Evolutionary conservation across 2,888 invertebrate species (phyloP).

Genomic region (Bimastos eiseni): DNA sequence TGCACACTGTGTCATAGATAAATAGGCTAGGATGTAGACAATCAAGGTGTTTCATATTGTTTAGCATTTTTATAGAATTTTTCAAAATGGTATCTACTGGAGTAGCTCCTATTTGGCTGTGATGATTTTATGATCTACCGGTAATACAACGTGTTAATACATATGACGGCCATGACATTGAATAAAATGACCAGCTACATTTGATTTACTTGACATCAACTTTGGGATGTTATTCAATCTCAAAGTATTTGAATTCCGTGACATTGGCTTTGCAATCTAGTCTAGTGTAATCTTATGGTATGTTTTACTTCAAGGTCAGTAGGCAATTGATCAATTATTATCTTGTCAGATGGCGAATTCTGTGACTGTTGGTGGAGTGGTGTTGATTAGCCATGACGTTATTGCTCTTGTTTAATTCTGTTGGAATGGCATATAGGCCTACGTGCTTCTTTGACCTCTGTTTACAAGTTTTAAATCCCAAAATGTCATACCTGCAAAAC

Average conservation of each 20-base stretch:
- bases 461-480: not conserved
- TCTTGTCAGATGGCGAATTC: not conserved
- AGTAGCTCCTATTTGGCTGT: constrained; percentile 4
- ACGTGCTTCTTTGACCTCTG: not conserved
- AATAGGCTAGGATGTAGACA: not conserved
- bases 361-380: not conserved
- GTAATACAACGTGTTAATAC: not conserved
- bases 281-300: not conserved
- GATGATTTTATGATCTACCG: not conserved
- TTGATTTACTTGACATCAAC: not conserved
- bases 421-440: not conserved
- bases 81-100: not conserved
- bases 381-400: not conserved
- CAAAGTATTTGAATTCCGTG: not conserved
- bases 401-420: not conserved
- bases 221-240: not conserved
- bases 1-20: not conserved
- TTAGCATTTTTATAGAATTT: not conserved
- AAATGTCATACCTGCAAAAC: not conserved
- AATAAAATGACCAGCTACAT: not conserved
- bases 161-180: not conserved
- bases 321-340: not conserved
- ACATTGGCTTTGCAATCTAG: not conserved
- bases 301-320: not conserved
- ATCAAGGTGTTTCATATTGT: not conserved